A percentile compares a stretch with the other conserved stretches of the same genome.
Evolutionary conservation across 2,888 invertebrate genomes (phyloP).

Genomic region (Philereme vetulata): DNA sequence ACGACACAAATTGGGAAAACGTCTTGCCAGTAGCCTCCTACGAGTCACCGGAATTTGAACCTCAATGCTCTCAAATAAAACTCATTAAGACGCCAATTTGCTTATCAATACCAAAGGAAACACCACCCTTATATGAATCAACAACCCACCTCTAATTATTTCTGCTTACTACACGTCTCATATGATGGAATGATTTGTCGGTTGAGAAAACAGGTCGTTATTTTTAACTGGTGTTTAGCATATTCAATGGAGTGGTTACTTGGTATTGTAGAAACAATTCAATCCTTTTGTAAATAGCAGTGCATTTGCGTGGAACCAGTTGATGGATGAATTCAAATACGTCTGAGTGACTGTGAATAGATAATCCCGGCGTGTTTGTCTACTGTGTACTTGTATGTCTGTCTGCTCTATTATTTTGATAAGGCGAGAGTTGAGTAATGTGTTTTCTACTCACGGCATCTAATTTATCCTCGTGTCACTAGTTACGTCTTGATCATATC

Average conservation of each 20-base stretch:
- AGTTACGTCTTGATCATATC: no score
- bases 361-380: not conserved
- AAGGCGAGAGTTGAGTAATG: no score
- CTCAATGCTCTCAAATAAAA: conserved; percentile 57
- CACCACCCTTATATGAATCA: conserved; percentile 17
- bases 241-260: not conserved
- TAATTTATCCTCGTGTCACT: no score
- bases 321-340: not conserved
- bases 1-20: conserved; percentile 43
- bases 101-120: conserved; percentile 46
- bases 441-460: no score
- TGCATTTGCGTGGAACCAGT: not conserved
- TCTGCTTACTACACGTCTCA: conserved; percentile 12
- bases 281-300: conserved; percentile 1
- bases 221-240: conserved; percentile 22
- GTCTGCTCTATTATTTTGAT: no score
- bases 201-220: conserved; percentile 18
- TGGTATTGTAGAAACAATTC: not conserved
- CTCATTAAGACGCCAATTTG: conserved; percentile 62
- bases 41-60: conserved; percentile 55
- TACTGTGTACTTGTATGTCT: no score
- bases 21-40: conserved; percentile 31
- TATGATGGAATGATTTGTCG: conserved; percentile 19
- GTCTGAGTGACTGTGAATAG: not conserved
- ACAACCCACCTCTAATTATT: conserved; percentile 19